Percentiles rank a stretch among this genome's conserved stretches.
These are phyloP conservation scores for Orius laevigatus DNA, from an alignment of 1,140 invertebrate species.

Conservation along the genomic window DNA sequence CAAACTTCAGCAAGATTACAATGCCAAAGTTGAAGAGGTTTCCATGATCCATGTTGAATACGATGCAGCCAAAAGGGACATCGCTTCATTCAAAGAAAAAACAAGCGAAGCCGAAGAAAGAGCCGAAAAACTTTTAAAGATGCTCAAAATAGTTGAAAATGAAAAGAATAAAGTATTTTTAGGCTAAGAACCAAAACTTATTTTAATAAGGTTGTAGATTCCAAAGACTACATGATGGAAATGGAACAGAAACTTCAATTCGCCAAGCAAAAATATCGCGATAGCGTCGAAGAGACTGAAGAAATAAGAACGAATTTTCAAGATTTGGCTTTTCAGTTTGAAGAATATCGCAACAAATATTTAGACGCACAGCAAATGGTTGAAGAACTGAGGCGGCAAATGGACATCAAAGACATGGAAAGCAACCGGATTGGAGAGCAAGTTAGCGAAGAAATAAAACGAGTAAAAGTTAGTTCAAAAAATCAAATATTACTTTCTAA, in stretches of 20 bases:
- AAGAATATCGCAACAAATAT: neutral
- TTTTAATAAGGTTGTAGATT: neutral
- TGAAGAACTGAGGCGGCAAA: slow-evolving; percentile 2
- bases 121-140: neutral
- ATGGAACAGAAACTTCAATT: slow-evolving; percentile 4
- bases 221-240: neutral
- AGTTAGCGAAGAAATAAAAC: neutral
- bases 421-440: slow-evolving; percentile 3
- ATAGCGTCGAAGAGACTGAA: slow-evolving; percentile 2
- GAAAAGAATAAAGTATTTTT: slow-evolving; percentile 4
- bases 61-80: neutral
- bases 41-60: neutral
- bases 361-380: neutral
- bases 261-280: slow-evolving; percentile 1
- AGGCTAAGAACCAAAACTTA: too few species aligned
- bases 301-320: neutral
- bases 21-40: slow-evolving; percentile 7
- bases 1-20: slow-evolving; percentile 7
- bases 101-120: neutral
- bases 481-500: neutral
- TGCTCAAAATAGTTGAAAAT: slow-evolving; percentile 2
- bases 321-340: neutral
- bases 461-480: too few species aligned
- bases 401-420: neutral
- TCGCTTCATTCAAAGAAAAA: neutral